Base-by-base conservation (phyloP, 2,797 vertebrate genomes). In the Ptychobarbus kaznakovi region DNA sequence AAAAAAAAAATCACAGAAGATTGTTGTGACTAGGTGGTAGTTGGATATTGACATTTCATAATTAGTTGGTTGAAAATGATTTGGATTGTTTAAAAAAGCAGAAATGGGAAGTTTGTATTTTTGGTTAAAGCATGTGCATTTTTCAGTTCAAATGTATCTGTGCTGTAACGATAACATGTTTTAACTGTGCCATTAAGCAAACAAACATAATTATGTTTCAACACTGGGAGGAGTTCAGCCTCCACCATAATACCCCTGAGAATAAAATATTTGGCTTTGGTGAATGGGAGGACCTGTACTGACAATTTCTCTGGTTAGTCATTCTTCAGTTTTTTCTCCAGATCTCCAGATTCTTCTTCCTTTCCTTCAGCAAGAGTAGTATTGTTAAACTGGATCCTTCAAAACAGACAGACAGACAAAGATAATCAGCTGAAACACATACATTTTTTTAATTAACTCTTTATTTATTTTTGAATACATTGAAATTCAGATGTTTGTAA, bases 311-410 rank as follows among this genome's bases (percentile, higher is more conserved):
- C n/a, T 74, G 28, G 0, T 94, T 83, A 94, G 35, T 91, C 91
- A 63, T 20, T 91, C 83, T 94, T 95, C 53, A 75, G 90, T 89
- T 92, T 95, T 92, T 94, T 84, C 58, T 92, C 92, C 91, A 91
- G 63, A 80, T 93, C 0, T 91, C 90, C 81, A 95, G 87, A 1
- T 88, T 90, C 18, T 90, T 90, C 15, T 82, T 80, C 38, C 93
- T 92, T 85, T 95, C 94, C 83, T 90, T 89, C 83, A 95, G 84
- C 83, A 95, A 87, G 68, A 92, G 92, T 91, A 91, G 91, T 1
- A 94, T 90, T 0, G 93, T 92, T 0, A 95, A 68, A 6, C 85
- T 76, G 1, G 91, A 92, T 13, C 93, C 95, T 95, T 84, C 5
- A 85, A 80, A 86, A 86, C 69, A 69, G 42, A 81, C 72, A 83